Evolutionary conservation across 2,797 vertebrate species (phyloP), one percentile per base, ranked within the genome.

Genomic region (Micromesistius poutassou): DNA sequence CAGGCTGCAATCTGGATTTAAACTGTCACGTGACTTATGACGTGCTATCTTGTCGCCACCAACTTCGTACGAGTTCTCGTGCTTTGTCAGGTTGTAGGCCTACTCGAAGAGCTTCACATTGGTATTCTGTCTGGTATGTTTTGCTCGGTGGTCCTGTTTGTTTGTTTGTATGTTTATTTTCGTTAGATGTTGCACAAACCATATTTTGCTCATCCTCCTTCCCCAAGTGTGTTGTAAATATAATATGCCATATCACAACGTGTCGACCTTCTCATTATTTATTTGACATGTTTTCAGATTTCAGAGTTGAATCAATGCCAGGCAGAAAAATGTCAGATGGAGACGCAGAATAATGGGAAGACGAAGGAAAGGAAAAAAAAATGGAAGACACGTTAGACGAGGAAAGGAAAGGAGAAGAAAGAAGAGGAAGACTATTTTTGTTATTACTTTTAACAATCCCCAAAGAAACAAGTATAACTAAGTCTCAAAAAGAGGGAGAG

Each of bases 171-270:
- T 88, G 85, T 85, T 89, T 87, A 85, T 82, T 87, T 90, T 84
- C 84, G 77, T 89, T 88, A 88, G 83, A 38, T 84, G 93, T 88
- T 79, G 81, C 81, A 72, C 46, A 19, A 55, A 86, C 78, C 79
- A 88, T 82, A 66, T 70, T 82, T 86, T 82, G 73, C 78, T 86
- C 76, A 79, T 82, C 81, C 84, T 30, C 77, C 84, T 93, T 90
- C 22, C 55, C 89, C 90, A 84, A 76, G 88, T 91, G 79, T 92
- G 88, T 89, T 91, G 90, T 92, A 93, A 93, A 92, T 92, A 93
- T 87, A 90, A 92, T 88, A 85, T 83, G 84, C 80, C 79, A 72
- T 84, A 80, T 85, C 77, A 82, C 83, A 86, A 74, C 71, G 74
- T 73, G 74, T 80, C 82, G 87, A 80, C 50, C 79, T 84, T 83